These are phyloP conservation scores for Seriola aureovittata DNA, from an alignment of 2,113 vertebrate genomes.

Conservation along the genomic window DNA sequence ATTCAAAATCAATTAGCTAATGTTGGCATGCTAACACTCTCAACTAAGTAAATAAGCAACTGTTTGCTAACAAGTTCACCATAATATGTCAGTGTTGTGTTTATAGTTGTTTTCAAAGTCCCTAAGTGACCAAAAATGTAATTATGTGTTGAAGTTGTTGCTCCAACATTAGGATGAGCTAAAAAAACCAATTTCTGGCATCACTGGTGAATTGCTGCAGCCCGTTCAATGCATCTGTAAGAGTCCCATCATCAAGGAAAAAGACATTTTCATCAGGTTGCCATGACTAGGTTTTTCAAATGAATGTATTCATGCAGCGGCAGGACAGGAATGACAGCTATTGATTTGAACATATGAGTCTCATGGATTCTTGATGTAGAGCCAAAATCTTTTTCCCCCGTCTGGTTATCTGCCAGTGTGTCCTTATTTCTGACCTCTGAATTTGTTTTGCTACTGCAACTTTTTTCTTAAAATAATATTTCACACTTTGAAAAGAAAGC, in stretches of 20 bases:
- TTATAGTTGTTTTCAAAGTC: no score
- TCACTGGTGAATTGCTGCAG: neutral
- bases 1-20: no score
- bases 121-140: neutral
- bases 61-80: neutral
- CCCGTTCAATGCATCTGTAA: neutral
- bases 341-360: neutral
- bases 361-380: neutral
- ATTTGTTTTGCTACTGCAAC: slow-evolving; percentile 1
- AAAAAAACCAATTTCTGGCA: neutral
- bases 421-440: slow-evolving; percentile 1
- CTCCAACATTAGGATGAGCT: neutral
- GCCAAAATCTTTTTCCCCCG: neutral
- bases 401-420: neutral
- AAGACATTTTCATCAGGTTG: neutral
- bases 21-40: no score
- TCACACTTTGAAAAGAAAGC: slow-evolving; percentile 15
- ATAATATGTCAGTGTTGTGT: neutral
- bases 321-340: neutral
- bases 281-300: neutral
- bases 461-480: slow-evolving; percentile 5
- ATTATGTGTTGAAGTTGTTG: neutral
- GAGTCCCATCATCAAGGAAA: neutral
- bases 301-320: neutral
- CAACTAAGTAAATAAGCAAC: neutral